Evolutionary conservation across 2,113 vertebrate species (phyloP), one percentile per base, ranked within the genome.

Genomic region (Narcine bancroftii): DNA sequence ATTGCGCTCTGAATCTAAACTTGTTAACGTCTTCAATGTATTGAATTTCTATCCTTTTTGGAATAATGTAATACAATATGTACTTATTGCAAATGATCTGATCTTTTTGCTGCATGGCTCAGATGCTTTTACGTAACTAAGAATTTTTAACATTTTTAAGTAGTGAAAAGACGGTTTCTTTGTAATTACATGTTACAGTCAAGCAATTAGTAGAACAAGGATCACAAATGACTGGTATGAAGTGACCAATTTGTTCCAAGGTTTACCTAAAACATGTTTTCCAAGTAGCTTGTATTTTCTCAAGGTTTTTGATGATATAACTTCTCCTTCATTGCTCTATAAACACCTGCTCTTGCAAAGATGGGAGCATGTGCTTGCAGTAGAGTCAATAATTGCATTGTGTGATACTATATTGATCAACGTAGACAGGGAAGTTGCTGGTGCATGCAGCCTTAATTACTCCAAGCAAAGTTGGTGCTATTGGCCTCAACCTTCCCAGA

Each of bases 251-350:
- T 83, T 83, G 77, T 83, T 83, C 47, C 5, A 83, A 53, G 45
- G 10, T 33, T 81, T 13, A n/a, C n/a, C 15, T 11, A 60, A 60
- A 60, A 60, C 2, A 7, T 29, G 0, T 15, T 33, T 53, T 33
- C 2, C 15, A 83, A 83, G 26, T 53, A 83, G 47, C 26, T 53
- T 21, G 11, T 83, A 26, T 53, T 60, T 60, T 53, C 77, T 81
- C 47, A n/a, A 83, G 77, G 77, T 83, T 33, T 83, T 53, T n/a
- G 76, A 45, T 79, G 42, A n/a, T n/a, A n/a, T n/a, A n/a, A n/a
- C n/a, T n/a, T 79, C 24, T 26, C 50, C 50, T 56, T 26, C 26
- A 83, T 53, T 53, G 79, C 15, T 47, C 26, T 53, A 10, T 53
- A 9, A 53, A 45, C 47, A 53, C 50, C 47, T 53, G 10, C 13